Percentiles rank a stretch among this genome's conserved stretches.
Conservation (phyloP, 2,888 invertebrate genomes). For the Lamellibrachia columna region DNA sequence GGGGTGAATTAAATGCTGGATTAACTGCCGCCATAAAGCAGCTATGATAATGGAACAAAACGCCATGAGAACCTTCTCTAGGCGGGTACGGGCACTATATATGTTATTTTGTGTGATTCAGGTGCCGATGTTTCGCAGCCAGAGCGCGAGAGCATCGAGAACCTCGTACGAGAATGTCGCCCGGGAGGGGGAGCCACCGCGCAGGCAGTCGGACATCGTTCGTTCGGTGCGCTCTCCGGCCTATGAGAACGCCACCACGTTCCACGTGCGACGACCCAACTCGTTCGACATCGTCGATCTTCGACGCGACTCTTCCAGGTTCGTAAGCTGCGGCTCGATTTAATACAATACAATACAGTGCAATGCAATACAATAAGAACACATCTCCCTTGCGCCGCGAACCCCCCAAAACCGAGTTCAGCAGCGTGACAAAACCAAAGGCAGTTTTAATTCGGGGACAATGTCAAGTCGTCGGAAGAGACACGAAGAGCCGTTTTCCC, state of each 20-base stretch:
- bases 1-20: no score
- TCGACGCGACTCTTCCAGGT: neutral
- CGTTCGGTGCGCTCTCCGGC: neutral
- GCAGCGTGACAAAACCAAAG: no score
- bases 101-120: neutral
- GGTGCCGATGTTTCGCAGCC: constrained; percentile 12
- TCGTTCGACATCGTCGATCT: neutral
- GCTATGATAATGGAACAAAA: no score
- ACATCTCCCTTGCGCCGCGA: no score
- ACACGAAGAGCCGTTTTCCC: no score
- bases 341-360: neutral
- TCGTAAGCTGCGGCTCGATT: neutral
- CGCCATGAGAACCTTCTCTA: no score
- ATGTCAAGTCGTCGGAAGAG: no score
- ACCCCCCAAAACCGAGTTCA: no score
- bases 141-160: neutral
- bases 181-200: neutral
- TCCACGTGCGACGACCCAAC: neutral
- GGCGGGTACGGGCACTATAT: no score
- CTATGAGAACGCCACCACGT: neutral
- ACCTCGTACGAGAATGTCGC: neutral
- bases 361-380: neutral
- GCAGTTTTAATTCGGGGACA: no score
- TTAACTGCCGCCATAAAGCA: no score
- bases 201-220: neutral